A percentile compares a stretch with the other conserved stretches of the same genome.
These are phyloP conservation scores for Halictus quadricinctus DNA, from an alignment of 2,888 invertebrate genomes.

Conservation along the genomic window DNA sequence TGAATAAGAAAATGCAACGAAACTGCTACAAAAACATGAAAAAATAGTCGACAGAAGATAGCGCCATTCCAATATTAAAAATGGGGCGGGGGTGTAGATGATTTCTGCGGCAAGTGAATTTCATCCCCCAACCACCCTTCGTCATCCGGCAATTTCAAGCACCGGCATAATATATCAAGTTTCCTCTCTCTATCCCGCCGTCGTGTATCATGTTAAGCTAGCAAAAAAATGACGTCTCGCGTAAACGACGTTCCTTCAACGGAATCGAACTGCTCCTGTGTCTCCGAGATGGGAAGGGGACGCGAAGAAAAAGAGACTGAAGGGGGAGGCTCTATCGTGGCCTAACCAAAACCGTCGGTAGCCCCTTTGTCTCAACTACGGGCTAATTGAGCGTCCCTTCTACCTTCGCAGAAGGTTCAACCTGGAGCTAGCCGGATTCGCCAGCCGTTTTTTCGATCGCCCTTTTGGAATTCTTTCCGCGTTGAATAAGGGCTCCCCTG, in stretches of 20 bases:
- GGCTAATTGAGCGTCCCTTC: constrained; percentile 64
- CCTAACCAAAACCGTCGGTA: constrained; percentile 66
- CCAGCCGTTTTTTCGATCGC: constrained; percentile 57
- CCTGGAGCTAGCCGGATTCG: constrained; percentile 7
- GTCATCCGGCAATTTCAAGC: constrained; percentile 10
- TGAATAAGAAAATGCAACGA: not conserved
- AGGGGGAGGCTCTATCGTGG: constrained; percentile 31
- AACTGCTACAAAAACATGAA: not conserved
- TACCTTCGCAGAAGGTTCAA: constrained; percentile 43
- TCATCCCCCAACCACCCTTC: not conserved
- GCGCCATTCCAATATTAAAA: not conserved
- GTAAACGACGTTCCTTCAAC: constrained; percentile 37
- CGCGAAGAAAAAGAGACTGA: constrained; percentile 19
- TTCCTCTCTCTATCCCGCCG: not conserved
- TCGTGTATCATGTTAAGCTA: not conserved
- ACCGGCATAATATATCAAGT: constrained; percentile 27
- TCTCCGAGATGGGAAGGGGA: constrained; percentile 14
- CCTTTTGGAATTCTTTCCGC: constrained; percentile 67
- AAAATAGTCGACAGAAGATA: not conserved
- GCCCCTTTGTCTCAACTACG: constrained; percentile 67
- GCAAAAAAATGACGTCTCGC: constrained; percentile 25
- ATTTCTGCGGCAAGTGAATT: not conserved
- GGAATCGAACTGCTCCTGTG: constrained; percentile 25
- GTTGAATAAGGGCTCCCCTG: constrained; percentile 43
- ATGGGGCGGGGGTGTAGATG: no score